Evolutionary conservation across 2,797 vertebrate genomes (phyloP), one percentile per base, ranked within the genome.

Genomic region (Leucoraja ocellata): DNA sequence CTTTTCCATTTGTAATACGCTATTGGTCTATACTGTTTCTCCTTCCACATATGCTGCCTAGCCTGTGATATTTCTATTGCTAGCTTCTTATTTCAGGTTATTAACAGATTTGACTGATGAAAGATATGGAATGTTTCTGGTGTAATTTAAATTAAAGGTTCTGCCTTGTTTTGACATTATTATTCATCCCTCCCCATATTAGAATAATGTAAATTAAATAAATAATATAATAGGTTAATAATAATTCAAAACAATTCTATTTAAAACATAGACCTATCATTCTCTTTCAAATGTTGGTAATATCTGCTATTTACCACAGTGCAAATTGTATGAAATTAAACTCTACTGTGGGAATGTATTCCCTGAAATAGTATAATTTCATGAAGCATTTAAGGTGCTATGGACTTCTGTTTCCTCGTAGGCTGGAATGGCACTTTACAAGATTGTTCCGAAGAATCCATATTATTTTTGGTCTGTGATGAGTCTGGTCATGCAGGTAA

Each of bases 401-500:
- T 91, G 88, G 21, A 71, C 71, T 73, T 93, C 93, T 95, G 0
- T 95, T 0, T 96, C 94, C 84, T 96, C 96, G 93, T 96, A 99
- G 99, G 99, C 98, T 95, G 98, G 98, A 95, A 99, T 99, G 99
- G 98, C 98, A 94, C 96, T 99, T 94, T 99, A 99, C 95, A 99
- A 99, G 96, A 99, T 99, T 93, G 98, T 99, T 93, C 99, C 99
- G 93, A 99, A 99, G 97, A 99, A 99, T 94, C 99, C 99, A 0
- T 99, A 99, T 95, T 99, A 99, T 96, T 99, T 99, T 97, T 99
- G 99, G 99, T 99, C 98, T 2, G 99, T 99, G 95, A 99, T 99
- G 99, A 99, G 99, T 96, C 96, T 99, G 94, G 99, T 99, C 93
- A 99, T 99, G 99, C 99, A 99, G 97, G 98, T 99, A 94, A 94